These are phyloP conservation scores for Xanthorhoe designata DNA, from an alignment of 2,888 invertebrate species.

Conservation along the genomic window DNA sequence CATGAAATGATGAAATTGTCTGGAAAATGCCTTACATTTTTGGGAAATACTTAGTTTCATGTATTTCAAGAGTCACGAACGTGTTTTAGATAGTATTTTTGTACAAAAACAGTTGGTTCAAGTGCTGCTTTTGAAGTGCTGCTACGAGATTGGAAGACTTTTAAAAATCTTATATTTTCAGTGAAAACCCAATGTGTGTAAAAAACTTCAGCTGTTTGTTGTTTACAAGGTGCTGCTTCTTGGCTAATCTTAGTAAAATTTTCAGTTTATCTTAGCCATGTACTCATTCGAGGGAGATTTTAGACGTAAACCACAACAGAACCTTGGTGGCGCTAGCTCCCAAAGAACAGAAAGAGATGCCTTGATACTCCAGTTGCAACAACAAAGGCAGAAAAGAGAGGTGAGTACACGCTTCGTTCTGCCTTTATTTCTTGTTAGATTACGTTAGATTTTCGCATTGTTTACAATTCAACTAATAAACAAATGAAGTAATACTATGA, in stretches of 20 bases:
- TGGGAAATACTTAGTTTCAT: not conserved
- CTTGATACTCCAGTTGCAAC: constrained; percentile 92
- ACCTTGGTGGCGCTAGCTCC: constrained; percentile 94
- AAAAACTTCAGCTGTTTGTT: constrained; percentile 67
- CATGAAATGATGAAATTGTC: not conserved
- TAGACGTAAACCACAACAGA: constrained; percentile 94
- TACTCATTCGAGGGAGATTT: constrained; percentile 96
- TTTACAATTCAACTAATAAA: not conserved
- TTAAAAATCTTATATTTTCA: constrained; percentile 1
- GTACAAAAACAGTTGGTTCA: not conserved
- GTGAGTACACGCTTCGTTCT: constrained; percentile 66
- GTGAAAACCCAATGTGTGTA: constrained; percentile 33
- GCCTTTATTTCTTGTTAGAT: not conserved
- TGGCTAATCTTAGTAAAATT: constrained; percentile 9
- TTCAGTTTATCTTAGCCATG: constrained; percentile 70
- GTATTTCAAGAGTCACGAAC: constrained; percentile 1
- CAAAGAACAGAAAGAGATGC: constrained; percentile 88
- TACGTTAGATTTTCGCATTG: not conserved
- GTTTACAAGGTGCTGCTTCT: constrained; percentile 58
- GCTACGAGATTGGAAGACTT: not conserved
- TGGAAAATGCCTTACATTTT: not conserved
- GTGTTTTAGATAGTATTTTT: not conserved
- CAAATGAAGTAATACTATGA: too few relatives aligned
- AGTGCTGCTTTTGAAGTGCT: not conserved
- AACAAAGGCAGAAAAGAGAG: constrained; percentile 95